Conservation (phyloP, 2,888 invertebrate genomes). For the Clitarchus hookeri region DNA sequence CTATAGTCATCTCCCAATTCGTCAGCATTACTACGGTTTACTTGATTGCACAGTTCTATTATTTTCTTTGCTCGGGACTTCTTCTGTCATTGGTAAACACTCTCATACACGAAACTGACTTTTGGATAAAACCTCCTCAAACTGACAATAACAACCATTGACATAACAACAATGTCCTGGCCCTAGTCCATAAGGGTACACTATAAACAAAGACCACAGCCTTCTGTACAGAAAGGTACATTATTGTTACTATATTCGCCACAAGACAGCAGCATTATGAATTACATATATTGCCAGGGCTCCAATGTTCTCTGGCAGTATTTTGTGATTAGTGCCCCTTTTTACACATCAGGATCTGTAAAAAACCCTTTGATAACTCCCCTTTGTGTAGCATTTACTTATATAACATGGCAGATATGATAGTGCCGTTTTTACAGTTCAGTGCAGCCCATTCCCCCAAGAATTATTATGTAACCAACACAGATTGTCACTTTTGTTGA, state of each 20-base stretch:
- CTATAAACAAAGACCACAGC: neutral
- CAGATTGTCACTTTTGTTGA: neutral
- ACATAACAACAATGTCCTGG: too few relatives aligned
- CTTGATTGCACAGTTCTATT: neutral
- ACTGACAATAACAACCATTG: neutral
- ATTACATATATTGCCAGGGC: too few relatives aligned
- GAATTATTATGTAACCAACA: neutral
- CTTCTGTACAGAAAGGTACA: neutral
- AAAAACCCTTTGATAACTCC: neutral
- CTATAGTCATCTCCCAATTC: neutral
- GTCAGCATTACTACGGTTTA: neutral
- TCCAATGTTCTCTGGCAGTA: neutral
- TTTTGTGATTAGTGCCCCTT: conserved; percentile 15
- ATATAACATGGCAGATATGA: neutral
- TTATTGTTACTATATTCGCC: too few relatives aligned
- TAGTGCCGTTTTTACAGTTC: neutral
- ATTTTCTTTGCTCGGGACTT: neutral
- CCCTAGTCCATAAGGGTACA: neutral
- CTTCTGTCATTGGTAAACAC: neutral
- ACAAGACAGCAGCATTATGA: too few relatives aligned
- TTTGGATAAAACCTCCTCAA: neutral
- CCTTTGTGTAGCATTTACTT: neutral
- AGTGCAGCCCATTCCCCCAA: neutral
- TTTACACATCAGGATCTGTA: neutral
- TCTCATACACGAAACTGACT: too few relatives aligned